Base-by-base conservation (phyloP, 1,140 invertebrate species). In the Atta colombica region DNA sequence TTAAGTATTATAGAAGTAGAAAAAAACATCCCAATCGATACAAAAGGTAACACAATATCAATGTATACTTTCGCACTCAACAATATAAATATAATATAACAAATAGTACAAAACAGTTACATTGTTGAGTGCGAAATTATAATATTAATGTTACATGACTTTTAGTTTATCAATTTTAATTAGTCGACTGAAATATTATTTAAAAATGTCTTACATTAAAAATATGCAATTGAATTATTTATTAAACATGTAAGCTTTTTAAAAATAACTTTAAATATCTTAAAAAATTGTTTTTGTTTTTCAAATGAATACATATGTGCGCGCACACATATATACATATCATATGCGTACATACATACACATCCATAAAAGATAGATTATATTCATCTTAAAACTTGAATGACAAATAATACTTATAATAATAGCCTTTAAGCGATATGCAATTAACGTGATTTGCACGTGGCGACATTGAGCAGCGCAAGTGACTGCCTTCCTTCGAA, bases 401-500 rank as follows among this genome's bases (percentile, higher is more conserved):
- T 12, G 39, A 80, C 45, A 80, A 77, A 51, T 53, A 35, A 28
- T 21, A 55, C 49, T 55, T n/a, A 49, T 53, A 86, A 63, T 75
- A 31, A 45, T 25, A 45, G 69, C 80, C 80, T 75, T 75, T 51
- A 39, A 55, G 80, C 80, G 55, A 74, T 53, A 66, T 51, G 69
- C 85, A 88, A 85, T 90, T 90, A 85, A 84, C 25, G 31, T 85
- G 58, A 39, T 77, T 55, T 60, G 58, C 58, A 69, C 21, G 25
- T 58, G 21, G 12, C 51, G 51, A 55, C 69, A 82, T 85, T 68
- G 49, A 68, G 55, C 51, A 35, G 77, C 25, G 72, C 31, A 77
- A 77, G 85, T 88, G 89, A 87, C 74, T 89, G 77, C 88, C 78
- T 80, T 84, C 60, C 35, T 85, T 82, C 82, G 77, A 88, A 82